These are phyloP conservation scores for Drosophila bipectinata DNA, from an alignment of 1,140 invertebrate species.

Conservation along the genomic window DNA sequence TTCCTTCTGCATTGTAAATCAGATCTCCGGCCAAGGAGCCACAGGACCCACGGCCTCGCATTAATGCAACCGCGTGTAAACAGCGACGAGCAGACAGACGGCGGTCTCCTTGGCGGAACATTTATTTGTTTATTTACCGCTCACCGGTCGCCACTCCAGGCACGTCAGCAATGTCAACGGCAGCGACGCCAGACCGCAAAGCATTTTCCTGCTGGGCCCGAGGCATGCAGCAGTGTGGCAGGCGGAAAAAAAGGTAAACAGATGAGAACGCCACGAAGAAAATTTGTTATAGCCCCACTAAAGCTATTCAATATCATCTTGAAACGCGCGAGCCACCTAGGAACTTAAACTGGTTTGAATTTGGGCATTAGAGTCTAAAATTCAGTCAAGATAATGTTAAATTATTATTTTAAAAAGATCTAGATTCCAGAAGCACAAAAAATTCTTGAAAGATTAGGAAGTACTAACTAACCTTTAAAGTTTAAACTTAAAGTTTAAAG, in stretches of 20 bases:
- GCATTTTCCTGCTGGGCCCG: slow-evolving; percentile 52
- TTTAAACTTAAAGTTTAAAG: too few relatives aligned
- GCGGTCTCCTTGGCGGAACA: slow-evolving; percentile 33
- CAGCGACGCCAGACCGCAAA: slow-evolving; percentile 31
- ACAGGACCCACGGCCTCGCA: slow-evolving; percentile 13
- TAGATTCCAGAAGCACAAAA: neutral
- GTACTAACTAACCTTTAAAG: too few relatives aligned
- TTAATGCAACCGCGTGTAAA: slow-evolving; percentile 42
- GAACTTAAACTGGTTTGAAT: neutral
- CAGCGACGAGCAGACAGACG: slow-evolving; percentile 19
- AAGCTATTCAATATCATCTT: slow-evolving; percentile 28
- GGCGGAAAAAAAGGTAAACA: slow-evolving; percentile 20
- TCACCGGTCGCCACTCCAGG: slow-evolving; percentile 25
- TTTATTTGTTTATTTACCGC: slow-evolving; percentile 57
- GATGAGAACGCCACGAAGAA: slow-evolving; percentile 14
- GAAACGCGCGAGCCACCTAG: slow-evolving; percentile 2
- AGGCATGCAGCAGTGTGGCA: slow-evolving; percentile 50
- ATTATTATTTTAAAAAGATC: neutral
- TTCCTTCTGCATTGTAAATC: slow-evolving; percentile 31
- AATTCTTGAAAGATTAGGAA: neutral
- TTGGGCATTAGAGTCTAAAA: neutral
- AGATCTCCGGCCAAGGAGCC: slow-evolving; percentile 14
- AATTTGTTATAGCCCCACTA: slow-evolving; percentile 33
- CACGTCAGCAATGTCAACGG: slow-evolving; percentile 51
- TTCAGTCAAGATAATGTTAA: slow-evolving; percentile 3